phyloP scores from a whole-genome alignment of 2,888 invertebrate genomes.

The Temnothorax unifasciatus region DNA sequence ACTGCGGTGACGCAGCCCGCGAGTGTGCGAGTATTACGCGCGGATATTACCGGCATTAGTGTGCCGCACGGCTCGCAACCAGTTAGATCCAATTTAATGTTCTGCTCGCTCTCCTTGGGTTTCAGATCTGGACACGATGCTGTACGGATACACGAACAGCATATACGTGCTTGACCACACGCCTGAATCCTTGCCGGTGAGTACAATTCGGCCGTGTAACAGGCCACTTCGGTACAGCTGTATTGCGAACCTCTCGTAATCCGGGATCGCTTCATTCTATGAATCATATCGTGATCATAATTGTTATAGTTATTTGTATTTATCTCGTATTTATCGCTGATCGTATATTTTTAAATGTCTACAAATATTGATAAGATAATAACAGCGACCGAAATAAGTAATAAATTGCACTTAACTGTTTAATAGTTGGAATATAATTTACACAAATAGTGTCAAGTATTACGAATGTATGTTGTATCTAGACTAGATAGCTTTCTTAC shows the following conservation, averaged over 20 bases:
- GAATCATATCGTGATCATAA: background rate
- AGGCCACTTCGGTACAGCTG: slow-evolving; percentile 58
- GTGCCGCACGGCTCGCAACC: slow-evolving; percentile 51
- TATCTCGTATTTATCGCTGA: background rate
- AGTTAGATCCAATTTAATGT: slow-evolving; percentile 71
- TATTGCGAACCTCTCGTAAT: slow-evolving; percentile 36
- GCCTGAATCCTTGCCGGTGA: slow-evolving; percentile 84
- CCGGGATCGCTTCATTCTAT: background rate
- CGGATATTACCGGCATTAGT: slow-evolving; percentile 54
- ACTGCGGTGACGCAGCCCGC: slow-evolving; percentile 39
- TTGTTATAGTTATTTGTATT: background rate
- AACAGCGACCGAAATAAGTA: background rate
- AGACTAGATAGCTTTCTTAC: background rate
- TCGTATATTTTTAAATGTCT: background rate
- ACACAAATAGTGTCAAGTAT: background rate
- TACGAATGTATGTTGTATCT: background rate
- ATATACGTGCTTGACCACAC: slow-evolving; percentile 85
- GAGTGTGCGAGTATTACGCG: slow-evolving; percentile 57
- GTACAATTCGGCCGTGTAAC: slow-evolving; percentile 68
- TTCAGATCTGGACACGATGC: slow-evolving; percentile 85
- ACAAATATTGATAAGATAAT: background rate
- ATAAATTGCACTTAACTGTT: background rate
- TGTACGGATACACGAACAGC: slow-evolving; percentile 85
- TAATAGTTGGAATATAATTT: background rate
- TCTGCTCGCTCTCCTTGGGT: slow-evolving; percentile 67